These are phyloP conservation scores for Cryptoleucopteryx plumbea DNA, from an alignment of 2,113 vertebrate species.

Conservation along the genomic window DNA sequence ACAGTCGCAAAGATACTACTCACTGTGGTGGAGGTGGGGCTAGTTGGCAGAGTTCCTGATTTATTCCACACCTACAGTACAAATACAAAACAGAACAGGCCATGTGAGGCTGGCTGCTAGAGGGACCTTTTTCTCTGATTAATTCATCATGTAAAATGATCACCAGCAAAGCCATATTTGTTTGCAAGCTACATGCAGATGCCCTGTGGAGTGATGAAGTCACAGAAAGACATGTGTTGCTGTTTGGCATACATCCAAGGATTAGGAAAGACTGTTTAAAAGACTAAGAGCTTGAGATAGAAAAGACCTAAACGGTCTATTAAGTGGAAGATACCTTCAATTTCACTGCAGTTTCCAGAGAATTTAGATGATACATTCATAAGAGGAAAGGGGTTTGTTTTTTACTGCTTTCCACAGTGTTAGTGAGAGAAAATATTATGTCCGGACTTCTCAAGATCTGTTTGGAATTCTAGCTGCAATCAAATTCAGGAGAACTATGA, in stretches of 20 bases:
- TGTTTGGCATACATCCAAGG: background rate
- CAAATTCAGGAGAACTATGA: background rate
- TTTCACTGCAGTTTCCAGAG: background rate
- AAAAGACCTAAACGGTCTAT: background rate
- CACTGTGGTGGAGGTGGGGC: conserved; percentile 73
- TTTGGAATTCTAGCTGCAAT: background rate
- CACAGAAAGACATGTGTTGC: conserved; percentile 33
- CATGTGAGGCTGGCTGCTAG: conserved; percentile 49
- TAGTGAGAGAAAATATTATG: background rate
- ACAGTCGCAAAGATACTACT: conserved; percentile 57
- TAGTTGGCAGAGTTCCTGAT: conserved; percentile 74
- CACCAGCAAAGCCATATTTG: conserved; percentile 57
- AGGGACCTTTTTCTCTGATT: conserved; percentile 38
- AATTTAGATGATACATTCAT: background rate
- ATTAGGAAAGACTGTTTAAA: conserved; percentile 18
- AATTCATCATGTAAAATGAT: conserved; percentile 53
- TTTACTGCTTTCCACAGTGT: background rate
- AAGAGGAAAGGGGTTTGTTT: background rate
- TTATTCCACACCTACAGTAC: conserved; percentile 74
- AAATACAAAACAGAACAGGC: conserved; percentile 65
- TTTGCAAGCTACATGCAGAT: conserved; percentile 55
- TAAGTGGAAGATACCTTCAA: background rate
- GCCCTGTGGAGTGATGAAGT: conserved; percentile 47
- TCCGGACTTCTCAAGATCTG: background rate
- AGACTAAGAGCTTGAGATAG: background rate